Evolutionary conservation across 1,140 invertebrate genomes (phyloP), one percentile per base, ranked within the genome.

Genomic region (Rhagoletis pomonella): DNA sequence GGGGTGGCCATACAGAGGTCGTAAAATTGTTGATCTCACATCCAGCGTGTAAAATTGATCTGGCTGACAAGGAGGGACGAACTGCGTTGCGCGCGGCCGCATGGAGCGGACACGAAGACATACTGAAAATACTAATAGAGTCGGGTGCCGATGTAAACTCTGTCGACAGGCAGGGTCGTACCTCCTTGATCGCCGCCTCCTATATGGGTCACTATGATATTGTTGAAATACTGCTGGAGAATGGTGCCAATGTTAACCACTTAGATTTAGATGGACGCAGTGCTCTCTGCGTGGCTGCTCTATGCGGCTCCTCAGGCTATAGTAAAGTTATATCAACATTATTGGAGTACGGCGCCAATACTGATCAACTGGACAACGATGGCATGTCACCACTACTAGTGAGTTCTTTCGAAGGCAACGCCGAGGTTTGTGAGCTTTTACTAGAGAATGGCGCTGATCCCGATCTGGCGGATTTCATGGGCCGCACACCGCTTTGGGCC

Each of bases 131-230:
- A 69, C 94, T 99, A 17, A 92, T 95, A 39, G 94, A 94, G 12
- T 94, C 95, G 39, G 95, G 96, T 2, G 96, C 97, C 0, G 94
- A 95, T 90, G 96, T 97, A 0, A 97, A 98, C 90, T 95, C 95
- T n/a, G 96, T 97, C 2, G 97, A 98, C 93, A 96, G 95, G 65
- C 97, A 98, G 92, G 97, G 97, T 39, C 95, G 98, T 88, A 99
- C 98, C 2, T 97, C 98, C 0, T 94, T 99, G n/a, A 97, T 98
- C 89, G 97, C 97, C 0, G 97, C 97, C 47, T 96, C 97, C 0
- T 97, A 97, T 90, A 97, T 97, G 97, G 98, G 96, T 55, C 98
- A 99, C 94, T 97, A 97, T 67, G 97, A 98, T 89, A 98, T 99
- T 87, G 98, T 99, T 1, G 95, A 96, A 88, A 95, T 97, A 90